Evolutionary conservation across 2,888 invertebrate genomes (phyloP).

Genomic region (Caenorhabditis wallacei): DNA sequence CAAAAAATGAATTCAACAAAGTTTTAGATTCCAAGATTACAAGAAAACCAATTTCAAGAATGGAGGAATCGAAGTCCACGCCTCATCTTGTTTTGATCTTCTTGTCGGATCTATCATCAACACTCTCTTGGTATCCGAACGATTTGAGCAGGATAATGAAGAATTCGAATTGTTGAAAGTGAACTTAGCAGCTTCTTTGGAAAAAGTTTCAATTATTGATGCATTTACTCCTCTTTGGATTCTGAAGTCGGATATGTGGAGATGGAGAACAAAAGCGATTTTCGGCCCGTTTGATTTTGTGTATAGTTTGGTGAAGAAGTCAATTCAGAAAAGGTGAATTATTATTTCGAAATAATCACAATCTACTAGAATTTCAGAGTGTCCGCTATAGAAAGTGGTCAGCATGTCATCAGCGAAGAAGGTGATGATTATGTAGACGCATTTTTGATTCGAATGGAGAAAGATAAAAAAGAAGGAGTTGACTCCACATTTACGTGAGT

Average conservation of each 20-base stretch:
- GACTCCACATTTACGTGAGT: conserved; percentile 53
- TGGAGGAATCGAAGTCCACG: conserved; percentile 19
- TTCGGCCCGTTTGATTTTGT: conserved; percentile 25
- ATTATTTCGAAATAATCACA: not conserved
- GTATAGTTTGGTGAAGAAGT: conserved; percentile 5
- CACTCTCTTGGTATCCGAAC: conserved; percentile 33
- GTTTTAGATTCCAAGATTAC: conserved; percentile 39
- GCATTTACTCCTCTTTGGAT: conserved; percentile 36
- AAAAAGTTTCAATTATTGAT: conserved; percentile 49
- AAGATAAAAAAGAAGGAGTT: conserved; percentile 51
- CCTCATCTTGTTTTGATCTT: conserved; percentile 26
- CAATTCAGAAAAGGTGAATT: conserved; percentile 17
- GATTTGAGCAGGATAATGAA: conserved; percentile 44
- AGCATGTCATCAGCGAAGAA: conserved; percentile 31
- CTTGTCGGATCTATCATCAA: conserved; percentile 60
- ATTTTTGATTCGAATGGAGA: conserved; percentile 64
- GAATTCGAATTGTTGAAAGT: conserved; percentile 54
- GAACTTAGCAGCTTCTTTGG: conserved; percentile 43
- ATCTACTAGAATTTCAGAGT: not conserved
- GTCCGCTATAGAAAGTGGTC: conserved; percentile 1
- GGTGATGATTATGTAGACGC: conserved; percentile 69
- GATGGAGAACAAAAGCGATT: conserved; percentile 30
- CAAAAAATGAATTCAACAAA: no score
- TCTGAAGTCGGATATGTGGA: conserved; percentile 38
- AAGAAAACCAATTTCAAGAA: conserved; percentile 20